Percentiles rank a stretch among this genome's conserved stretches.
Evolutionary conservation across 35 echinoderm and acorn worm genomes (phyloP).

Genomic region (Stichopus chloronotus): DNA sequence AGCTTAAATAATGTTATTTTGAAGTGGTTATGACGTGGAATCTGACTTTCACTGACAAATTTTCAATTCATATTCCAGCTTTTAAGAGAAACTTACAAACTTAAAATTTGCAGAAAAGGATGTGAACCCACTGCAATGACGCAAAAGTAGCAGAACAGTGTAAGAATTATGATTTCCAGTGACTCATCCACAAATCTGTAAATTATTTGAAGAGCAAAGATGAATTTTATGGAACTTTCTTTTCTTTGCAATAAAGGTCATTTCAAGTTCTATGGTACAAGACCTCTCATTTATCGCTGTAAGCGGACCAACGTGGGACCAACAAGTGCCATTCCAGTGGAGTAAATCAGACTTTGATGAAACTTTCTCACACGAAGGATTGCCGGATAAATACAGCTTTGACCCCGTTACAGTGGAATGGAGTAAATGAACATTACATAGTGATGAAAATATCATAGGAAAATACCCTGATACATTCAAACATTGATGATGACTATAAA

Average conservation of each 20-base stretch:
- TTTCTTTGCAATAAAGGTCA: slow-evolving; percentile 66
- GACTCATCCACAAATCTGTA: too few species aligned
- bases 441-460: background rate
- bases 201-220: too few species aligned
- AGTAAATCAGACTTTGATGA: slow-evolving; percentile 83
- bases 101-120: too few species aligned
- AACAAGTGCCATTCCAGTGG: slow-evolving; percentile 95
- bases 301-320: slow-evolving; percentile 89
- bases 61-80: too few species aligned
- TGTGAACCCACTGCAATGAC: too few species aligned
- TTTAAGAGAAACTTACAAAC: too few species aligned
- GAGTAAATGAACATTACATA: slow-evolving; percentile 36
- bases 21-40: too few species aligned
- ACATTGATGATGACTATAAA: background rate
- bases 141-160: too few species aligned
- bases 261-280: slow-evolving; percentile 72
- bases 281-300: slow-evolving; percentile 84
- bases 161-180: too few species aligned
- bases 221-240: background rate
- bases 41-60: too few species aligned
- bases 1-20: too few species aligned
- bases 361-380: slow-evolving; percentile 74
- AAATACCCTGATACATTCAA: background rate
- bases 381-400: slow-evolving; percentile 86
- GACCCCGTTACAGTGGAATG: slow-evolving; percentile 75